A percentile compares a stretch with the other conserved stretches of the same genome.
Evolutionary conservation across 1,140 invertebrate species (phyloP).

Genomic region (Formica selysi): DNA sequence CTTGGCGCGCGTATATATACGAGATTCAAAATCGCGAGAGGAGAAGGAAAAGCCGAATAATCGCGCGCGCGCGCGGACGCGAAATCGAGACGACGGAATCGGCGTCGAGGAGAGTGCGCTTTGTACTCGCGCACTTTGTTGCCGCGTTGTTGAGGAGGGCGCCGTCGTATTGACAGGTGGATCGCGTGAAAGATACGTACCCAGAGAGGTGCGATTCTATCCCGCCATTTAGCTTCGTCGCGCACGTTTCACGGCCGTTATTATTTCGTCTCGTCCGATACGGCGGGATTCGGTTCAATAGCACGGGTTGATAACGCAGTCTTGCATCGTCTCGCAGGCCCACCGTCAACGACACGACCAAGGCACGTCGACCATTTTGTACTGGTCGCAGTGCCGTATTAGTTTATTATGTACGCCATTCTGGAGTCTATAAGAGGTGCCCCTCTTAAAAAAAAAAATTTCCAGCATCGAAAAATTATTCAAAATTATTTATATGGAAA

Average conservation of each 20-base stretch:
- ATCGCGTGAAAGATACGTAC: slow-evolving; percentile 63
- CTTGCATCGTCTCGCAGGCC: slow-evolving; percentile 56
- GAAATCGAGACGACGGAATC: not conserved
- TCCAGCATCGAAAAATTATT: too few species aligned
- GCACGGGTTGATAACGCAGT: slow-evolving; percentile 55
- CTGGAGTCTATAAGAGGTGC: too few species aligned
- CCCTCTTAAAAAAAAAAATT: too few species aligned
- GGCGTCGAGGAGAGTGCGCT: not conserved
- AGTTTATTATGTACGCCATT: not conserved
- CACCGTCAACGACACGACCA: slow-evolving; percentile 65
- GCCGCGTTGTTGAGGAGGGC: not conserved
- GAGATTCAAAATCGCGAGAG: not conserved
- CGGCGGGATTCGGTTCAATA: slow-evolving; percentile 36
- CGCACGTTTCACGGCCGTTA: not conserved
- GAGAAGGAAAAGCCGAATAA: too few species aligned
- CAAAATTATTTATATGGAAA: too few species aligned
- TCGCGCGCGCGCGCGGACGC: not conserved
- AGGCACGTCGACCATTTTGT: slow-evolving; percentile 77
- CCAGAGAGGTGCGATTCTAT: slow-evolving; percentile 16
- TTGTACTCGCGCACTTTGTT: slow-evolving; percentile 33
- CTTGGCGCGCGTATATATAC: too few species aligned
- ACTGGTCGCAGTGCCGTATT: slow-evolving; percentile 55
- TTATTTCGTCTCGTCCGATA: slow-evolving; percentile 16
- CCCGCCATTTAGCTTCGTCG: slow-evolving; percentile 63
- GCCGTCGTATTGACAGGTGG: slow-evolving; percentile 74